Conservation (phyloP, 2,888 invertebrate genomes). For the Himalopsyche kuldschensis region DNA sequence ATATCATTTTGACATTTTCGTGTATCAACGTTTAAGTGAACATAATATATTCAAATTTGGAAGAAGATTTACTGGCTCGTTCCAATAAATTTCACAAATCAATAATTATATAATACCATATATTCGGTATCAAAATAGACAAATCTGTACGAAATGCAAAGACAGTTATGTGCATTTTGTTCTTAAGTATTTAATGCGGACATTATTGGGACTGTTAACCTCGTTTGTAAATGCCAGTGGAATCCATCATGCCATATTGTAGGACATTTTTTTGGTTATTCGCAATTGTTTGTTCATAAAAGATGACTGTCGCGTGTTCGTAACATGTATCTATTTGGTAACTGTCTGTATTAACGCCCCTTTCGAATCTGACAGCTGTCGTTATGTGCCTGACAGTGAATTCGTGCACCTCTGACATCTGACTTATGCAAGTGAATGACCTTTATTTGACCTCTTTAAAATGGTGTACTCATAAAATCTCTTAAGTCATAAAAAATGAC, state of each 20-base stretch:
- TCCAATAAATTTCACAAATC: not conserved
- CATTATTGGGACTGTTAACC: not conserved
- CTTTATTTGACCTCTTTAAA: not conserved
- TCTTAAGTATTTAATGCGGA: not conserved
- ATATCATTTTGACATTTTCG: not conserved
- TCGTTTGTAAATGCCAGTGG: not conserved
- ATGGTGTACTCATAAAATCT: not conserved
- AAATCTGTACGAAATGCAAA: not conserved
- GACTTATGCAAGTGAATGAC: not conserved
- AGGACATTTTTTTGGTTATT: not conserved
- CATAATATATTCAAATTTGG: not conserved
- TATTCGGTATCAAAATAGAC: not conserved
- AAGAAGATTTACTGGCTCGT: not conserved
- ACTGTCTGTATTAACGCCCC: not conserved
- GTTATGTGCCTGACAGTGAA: not conserved
- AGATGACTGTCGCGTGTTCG: not conserved
- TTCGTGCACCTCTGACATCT: not conserved
- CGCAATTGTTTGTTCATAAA: not conserved
- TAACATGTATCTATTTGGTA: not conserved
- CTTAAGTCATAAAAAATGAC: too few relatives aligned
- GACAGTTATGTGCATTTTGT: not conserved
- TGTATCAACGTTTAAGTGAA: not conserved
- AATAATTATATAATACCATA: not conserved
- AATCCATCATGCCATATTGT: not conserved
- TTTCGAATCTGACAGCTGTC: not conserved